Percentiles rank a stretch among this genome's conserved stretches.
phyloP scores from a whole-genome alignment of 2,797 vertebrate species.

The Delichon dasypus region DNA sequence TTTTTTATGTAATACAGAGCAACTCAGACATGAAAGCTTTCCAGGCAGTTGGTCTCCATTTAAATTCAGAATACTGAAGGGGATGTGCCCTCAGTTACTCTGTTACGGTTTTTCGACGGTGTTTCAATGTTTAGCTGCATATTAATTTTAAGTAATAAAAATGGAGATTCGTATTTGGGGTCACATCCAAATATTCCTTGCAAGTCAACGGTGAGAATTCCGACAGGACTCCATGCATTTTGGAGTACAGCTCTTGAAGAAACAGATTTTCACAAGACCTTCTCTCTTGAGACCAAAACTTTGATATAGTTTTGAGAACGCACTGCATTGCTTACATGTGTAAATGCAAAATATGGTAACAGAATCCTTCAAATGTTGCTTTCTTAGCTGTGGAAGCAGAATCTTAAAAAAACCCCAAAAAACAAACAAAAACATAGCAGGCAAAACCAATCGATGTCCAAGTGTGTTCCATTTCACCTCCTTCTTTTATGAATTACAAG shows the following conservation, averaged over 20 bases:
- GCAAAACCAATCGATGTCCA: not conserved
- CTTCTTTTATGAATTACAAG: not conserved
- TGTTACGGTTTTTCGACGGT: not conserved
- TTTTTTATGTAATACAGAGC: not conserved
- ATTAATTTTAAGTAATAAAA: constrained; percentile 29
- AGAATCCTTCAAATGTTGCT: not conserved
- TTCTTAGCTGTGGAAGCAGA: not conserved
- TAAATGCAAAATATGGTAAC: not conserved
- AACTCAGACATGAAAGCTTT: constrained; percentile 29
- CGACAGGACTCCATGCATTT: not conserved
- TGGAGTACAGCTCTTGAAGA: not conserved
- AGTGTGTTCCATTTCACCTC: not conserved
- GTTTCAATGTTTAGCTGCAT: constrained; percentile 55
- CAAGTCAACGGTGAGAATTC: not conserved
- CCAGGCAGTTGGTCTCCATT: constrained; percentile 28
- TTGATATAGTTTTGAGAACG: not conserved
- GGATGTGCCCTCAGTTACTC: constrained; percentile 6
- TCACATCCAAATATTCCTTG: not conserved
- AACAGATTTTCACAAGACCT: not conserved
- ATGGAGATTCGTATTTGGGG: not conserved
- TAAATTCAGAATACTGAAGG: constrained; percentile 49
- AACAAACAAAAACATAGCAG: not conserved
- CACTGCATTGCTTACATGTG: not conserved
- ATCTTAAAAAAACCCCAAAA: not conserved
- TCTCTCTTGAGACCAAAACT: not conserved